A percentile compares a stretch with the other conserved stretches of the same genome.
Conservation (phyloP, 2,888 invertebrate species). For the Julus scandinavius region DNA sequence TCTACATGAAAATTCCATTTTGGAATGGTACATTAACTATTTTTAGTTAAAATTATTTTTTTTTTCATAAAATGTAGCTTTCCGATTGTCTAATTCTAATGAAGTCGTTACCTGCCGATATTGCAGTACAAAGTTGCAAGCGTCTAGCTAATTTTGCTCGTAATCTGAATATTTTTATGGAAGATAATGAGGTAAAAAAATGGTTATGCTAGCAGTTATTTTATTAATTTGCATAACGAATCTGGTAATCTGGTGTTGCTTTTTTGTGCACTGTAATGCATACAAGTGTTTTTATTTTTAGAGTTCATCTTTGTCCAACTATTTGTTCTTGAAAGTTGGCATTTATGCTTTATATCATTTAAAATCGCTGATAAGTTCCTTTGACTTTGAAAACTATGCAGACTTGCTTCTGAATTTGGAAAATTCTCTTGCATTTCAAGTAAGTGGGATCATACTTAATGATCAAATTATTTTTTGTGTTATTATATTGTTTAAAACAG, state of each 20-base stretch:
- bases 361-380: neutral
- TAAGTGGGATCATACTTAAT: neutral
- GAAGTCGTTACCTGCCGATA: constrained; percentile 6
- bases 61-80: constrained; percentile 25
- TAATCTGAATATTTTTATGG: neutral
- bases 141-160: neutral
- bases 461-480: no score
- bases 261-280: no score
- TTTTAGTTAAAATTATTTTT: neutral
- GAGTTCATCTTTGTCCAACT: neutral
- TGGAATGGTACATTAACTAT: neutral
- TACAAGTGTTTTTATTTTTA: neutral
- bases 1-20: neutral
- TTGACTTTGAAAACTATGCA: neutral
- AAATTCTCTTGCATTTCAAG: neutral
- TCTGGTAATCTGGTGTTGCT: no score
- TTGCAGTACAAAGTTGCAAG: constrained; percentile 18
- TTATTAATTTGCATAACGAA: no score
- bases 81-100: neutral
- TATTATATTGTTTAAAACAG: no score
- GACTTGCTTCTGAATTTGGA: neutral
- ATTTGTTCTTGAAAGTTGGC: neutral
- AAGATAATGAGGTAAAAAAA: neutral
- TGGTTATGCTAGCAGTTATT: neutral
- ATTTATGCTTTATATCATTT: neutral